phyloP scores from a whole-genome alignment of 2,797 vertebrate genomes.

The Trachurus trachurus region DNA sequence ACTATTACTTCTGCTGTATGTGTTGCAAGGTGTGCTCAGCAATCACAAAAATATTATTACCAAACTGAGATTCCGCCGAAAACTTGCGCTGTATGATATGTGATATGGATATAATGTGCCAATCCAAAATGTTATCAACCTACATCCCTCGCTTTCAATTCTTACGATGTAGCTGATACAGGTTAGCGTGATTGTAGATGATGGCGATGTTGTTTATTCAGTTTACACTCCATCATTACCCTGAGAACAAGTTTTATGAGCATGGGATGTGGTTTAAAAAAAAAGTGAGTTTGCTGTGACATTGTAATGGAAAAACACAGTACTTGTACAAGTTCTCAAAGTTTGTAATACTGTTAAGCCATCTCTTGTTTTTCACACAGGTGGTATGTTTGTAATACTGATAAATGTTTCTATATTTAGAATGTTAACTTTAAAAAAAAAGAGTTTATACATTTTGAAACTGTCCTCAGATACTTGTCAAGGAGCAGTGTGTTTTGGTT shows the following conservation, averaged over 20 bases:
- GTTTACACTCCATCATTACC: conserved; percentile 68
- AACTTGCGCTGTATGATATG: conserved; percentile 68
- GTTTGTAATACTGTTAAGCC: conserved; percentile 87
- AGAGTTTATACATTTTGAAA: conserved; percentile 87
- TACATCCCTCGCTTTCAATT: conserved; percentile 60
- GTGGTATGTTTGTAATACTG: conserved; percentile 89
- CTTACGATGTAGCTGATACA: conserved; percentile 72
- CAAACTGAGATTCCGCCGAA: conserved; percentile 51
- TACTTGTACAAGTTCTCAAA: conserved; percentile 84
- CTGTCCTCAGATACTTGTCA: conserved; percentile 84
- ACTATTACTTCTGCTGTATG: conserved; percentile 47
- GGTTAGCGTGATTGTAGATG: conserved; percentile 76
- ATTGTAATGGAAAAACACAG: conserved; percentile 83
- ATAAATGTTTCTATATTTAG: conserved; percentile 93
- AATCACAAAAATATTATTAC: conserved; percentile 34
- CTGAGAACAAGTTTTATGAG: conserved; percentile 54
- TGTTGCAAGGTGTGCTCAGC: conserved; percentile 56
- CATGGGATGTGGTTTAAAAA: conserved; percentile 44
- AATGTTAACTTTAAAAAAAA: conserved; percentile 81
- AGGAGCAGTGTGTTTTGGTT: conserved; percentile 84
- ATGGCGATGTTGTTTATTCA: conserved; percentile 65
- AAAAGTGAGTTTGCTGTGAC: conserved; percentile 88
- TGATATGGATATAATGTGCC: conserved; percentile 75
- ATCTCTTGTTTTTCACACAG: conserved; percentile 87
- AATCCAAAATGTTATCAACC: conserved; percentile 68